phyloP scores from a whole-genome alignment of 2,797 vertebrate genomes.

The Apogon talboti region DNA sequence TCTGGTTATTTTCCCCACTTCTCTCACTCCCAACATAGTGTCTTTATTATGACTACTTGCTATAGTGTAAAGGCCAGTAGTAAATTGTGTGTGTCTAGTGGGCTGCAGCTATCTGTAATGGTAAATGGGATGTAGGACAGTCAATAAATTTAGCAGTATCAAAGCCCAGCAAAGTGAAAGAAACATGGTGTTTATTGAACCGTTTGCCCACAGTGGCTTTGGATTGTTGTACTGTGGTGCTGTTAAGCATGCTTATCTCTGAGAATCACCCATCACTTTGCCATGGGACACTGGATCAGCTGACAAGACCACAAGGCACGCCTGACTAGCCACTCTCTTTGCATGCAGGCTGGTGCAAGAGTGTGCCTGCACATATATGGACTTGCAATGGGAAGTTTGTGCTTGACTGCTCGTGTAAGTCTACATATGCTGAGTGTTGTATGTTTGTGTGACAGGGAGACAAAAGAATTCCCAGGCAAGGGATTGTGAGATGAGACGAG shows the following conservation, averaged over 20 bases:
- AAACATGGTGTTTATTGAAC: conserved; percentile 63
- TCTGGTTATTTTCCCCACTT: conserved; percentile 3
- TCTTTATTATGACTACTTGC: conserved; percentile 8
- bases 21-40: background rate
- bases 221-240: conserved; percentile 39
- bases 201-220: conserved; percentile 14
- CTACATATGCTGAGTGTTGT: conserved; percentile 61
- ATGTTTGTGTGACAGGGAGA: conserved; percentile 62
- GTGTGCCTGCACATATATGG: conserved; percentile 30
- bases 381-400: conserved; percentile 53
- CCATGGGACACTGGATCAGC: conserved; percentile 55
- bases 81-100: conserved; percentile 15
- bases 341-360: conserved; percentile 15
- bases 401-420: conserved; percentile 65
- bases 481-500: conserved; percentile 21
- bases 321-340: conserved; percentile 43
- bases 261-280: conserved; percentile 56
- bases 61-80: conserved; percentile 8
- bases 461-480: conserved; percentile 51
- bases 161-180: conserved; percentile 27
- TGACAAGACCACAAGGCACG: conserved; percentile 51
- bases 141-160: conserved; percentile 34
- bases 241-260: conserved; percentile 47
- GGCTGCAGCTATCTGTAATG: conserved; percentile 8
- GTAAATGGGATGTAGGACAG: conserved; percentile 8